Evolutionary conservation across 2,888 invertebrate species (phyloP).

Genomic region (Leptogaster cylindrica): DNA sequence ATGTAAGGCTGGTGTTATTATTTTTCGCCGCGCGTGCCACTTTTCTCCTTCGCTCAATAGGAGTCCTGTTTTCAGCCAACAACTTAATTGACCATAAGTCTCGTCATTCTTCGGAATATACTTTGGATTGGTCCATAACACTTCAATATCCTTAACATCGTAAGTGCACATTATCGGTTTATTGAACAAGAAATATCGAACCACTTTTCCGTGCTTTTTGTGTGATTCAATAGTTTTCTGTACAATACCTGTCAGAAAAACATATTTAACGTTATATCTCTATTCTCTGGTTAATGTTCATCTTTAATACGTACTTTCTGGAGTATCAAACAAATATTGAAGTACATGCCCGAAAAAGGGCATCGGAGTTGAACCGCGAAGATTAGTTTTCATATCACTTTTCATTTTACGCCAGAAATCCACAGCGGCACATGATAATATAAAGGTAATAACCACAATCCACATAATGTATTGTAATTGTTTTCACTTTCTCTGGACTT

Average conservation of each 20-base stretch:
- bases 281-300: not conserved
- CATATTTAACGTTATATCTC: not conserved
- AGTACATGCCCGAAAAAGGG: not conserved
- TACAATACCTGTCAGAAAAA: not conserved
- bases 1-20: conserved; percentile 80
- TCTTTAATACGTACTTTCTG: conserved; percentile 10
- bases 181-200: not conserved
- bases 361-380: not conserved
- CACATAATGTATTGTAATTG: no score
- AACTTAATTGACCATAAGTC: not conserved
- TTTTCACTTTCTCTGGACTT: no score
- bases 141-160: not conserved
- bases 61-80: conserved; percentile 49
- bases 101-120: not conserved
- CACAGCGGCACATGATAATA: no score
- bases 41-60: conserved; percentile 59
- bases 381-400: not conserved
- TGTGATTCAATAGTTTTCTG: not conserved
- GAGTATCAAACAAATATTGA: not conserved
- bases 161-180: not conserved
- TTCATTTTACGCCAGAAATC: not conserved
- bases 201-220: not conserved
- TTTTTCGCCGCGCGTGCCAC: conserved; percentile 73
- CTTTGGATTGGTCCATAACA: not conserved
- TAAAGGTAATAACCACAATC: no score